These are phyloP conservation scores for Hyalella azteca DNA, from an alignment of 2,888 invertebrate genomes.

Conservation along the genomic window DNA sequence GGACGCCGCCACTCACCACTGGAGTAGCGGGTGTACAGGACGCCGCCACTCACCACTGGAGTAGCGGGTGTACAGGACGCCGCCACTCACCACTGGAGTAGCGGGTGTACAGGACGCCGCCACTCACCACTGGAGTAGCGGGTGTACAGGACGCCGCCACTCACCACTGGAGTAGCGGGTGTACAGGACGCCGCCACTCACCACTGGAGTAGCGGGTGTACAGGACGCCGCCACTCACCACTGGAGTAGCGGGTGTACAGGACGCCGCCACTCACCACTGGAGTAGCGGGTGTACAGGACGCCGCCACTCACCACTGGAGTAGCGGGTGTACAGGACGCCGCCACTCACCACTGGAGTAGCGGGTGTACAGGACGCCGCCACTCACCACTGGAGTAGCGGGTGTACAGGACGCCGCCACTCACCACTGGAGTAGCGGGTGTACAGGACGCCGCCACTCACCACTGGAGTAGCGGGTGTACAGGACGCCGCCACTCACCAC, in stretches of 20 bases:
- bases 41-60: slow-evolving; percentile 58
- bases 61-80: too few species aligned
- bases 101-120: neutral
- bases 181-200: slow-evolving; percentile 63
- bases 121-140: slow-evolving; percentile 81
- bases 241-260: neutral
- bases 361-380: too few species aligned
- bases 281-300: slow-evolving; percentile 91
- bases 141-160: slow-evolving; percentile 92
- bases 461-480: slow-evolving; percentile 78
- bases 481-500: slow-evolving; percentile 63
- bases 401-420: slow-evolving; percentile 58
- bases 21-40: slow-evolving; percentile 65
- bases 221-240: too few species aligned
- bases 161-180: slow-evolving; percentile 85
- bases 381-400: neutral
- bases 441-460: slow-evolving; percentile 95
- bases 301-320: slow-evolving; percentile 78
- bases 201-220: neutral
- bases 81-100: neutral
- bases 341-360: too few species aligned
- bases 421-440: slow-evolving; percentile 84
- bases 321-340: slow-evolving; percentile 57
- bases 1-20: slow-evolving; percentile 80
- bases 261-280: slow-evolving; percentile 71